phyloP scores from a whole-genome alignment of 2,113 vertebrate genomes.

The Vireo altiloquus region DNA sequence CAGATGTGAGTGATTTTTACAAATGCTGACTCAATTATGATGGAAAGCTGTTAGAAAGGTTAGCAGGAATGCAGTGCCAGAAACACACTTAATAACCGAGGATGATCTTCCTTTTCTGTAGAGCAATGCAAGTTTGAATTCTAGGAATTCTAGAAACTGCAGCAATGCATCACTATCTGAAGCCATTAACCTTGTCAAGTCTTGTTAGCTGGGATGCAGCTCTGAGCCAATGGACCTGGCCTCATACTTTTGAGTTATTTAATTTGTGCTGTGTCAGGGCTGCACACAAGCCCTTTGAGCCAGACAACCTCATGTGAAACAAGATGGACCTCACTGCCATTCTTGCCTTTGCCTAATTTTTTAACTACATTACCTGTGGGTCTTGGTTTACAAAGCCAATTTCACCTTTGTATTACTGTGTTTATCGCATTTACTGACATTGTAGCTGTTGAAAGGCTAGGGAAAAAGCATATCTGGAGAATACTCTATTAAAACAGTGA shows the following conservation, averaged over 20 bases:
- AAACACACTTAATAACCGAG: not conserved
- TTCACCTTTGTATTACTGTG: not conserved
- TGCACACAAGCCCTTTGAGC: not conserved
- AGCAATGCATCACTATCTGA: not conserved
- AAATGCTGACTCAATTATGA: not conserved
- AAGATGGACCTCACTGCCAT: not conserved
- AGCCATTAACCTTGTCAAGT: constrained; percentile 4
- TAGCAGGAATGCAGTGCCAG: not conserved
- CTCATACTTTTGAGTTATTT: not conserved
- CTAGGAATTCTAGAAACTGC: not conserved
- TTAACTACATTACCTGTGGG: not conserved
- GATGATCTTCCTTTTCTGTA: not conserved
- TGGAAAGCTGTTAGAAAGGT: not conserved
- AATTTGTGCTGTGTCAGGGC: not conserved
- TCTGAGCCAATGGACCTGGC: not conserved
- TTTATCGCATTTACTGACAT: not conserved
- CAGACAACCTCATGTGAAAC: not conserved
- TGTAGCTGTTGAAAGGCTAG: not conserved
- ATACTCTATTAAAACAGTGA: not conserved
- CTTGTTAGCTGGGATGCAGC: not conserved
- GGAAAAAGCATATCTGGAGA: not conserved
- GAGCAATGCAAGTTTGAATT: not conserved
- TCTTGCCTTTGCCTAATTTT: not conserved
- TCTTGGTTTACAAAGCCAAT: not conserved
- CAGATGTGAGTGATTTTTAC: not conserved